Conservation (phyloP, 2,888 invertebrate genomes). For the Apamea monoglypha region DNA sequence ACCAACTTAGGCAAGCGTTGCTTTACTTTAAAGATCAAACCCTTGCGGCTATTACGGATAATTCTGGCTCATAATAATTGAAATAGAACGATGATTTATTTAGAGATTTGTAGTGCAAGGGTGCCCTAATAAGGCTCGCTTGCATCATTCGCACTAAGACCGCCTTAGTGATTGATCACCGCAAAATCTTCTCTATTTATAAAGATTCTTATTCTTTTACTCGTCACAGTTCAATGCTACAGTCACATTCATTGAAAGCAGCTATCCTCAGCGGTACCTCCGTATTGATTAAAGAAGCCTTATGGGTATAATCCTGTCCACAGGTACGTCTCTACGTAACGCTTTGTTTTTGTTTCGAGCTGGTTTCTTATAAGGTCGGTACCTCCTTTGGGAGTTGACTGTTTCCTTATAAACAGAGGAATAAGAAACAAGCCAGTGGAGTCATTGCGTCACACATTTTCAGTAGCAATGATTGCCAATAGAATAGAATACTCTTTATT, state of each 20-base stretch:
- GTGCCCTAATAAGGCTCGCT: neutral
- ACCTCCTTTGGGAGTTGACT: slow-evolving; percentile 28
- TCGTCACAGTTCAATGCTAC: slow-evolving; percentile 14
- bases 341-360: slow-evolving; percentile 48
- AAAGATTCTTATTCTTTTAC: neutral
- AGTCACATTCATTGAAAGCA: neutral
- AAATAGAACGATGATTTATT: neutral
- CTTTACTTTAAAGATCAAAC: neutral
- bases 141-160: neutral
- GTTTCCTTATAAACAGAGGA: neutral
- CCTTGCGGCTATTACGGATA: neutral
- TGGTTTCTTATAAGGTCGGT: slow-evolving; percentile 9
- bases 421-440: neutral
- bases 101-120: neutral
- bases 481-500: no score
- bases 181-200: neutral
- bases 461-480: neutral
- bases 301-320: slow-evolving; percentile 46
- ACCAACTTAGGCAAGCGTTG: neutral
- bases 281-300: slow-evolving; percentile 64
- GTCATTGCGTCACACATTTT: neutral
- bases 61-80: neutral
- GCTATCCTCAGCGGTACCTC: neutral
- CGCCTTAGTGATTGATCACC: neutral
- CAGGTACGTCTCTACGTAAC: slow-evolving; percentile 21